Conservation (phyloP, 2,797 vertebrate species). For the Rhyacichthys aspro region DNA sequence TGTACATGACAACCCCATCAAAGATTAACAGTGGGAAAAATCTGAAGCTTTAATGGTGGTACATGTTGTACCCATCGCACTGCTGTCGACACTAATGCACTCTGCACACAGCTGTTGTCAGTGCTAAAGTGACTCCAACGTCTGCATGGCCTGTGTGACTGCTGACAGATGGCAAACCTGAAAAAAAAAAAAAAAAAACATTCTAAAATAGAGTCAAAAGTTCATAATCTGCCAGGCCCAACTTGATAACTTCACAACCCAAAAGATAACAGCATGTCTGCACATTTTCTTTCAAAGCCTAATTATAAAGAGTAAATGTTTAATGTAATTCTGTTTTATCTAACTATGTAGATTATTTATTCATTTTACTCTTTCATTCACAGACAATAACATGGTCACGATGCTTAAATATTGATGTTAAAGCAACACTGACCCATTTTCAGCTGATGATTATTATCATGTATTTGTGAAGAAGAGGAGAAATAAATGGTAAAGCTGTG, state of each 20-base stretch:
- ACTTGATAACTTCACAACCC: not conserved
- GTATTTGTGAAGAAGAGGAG: no score
- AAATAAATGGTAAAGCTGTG: no score
- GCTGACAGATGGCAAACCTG: conserved; percentile 26
- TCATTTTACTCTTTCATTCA: conserved; percentile 32
- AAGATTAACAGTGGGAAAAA: conserved; percentile 52
- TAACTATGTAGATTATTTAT: conserved; percentile 29
- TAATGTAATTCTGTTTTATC: conserved; percentile 31
- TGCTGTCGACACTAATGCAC: conserved; percentile 41
- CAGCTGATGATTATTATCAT: not conserved
- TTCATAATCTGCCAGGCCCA: not conserved
- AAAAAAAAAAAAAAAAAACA: not conserved
- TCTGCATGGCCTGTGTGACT: conserved; percentile 1
- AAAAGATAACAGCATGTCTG: no score
- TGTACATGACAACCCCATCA: conserved; percentile 49
- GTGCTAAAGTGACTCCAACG: conserved; percentile 15
- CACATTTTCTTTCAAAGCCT: not conserved
- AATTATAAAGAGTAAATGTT: conserved; percentile 22
- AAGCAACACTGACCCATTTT: conserved; percentile 16
- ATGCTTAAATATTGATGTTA: conserved; percentile 15
- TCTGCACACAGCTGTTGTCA: conserved; percentile 1
- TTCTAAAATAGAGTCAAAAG: not conserved
- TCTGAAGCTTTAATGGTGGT: conserved; percentile 49
- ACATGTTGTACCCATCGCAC: conserved; percentile 16
- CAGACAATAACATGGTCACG: conserved; percentile 17